Percentiles rank a stretch among this genome's conserved stretches.
Conservation (phyloP, 2,888 invertebrate species). For the Drosophila prolongata region DNA sequence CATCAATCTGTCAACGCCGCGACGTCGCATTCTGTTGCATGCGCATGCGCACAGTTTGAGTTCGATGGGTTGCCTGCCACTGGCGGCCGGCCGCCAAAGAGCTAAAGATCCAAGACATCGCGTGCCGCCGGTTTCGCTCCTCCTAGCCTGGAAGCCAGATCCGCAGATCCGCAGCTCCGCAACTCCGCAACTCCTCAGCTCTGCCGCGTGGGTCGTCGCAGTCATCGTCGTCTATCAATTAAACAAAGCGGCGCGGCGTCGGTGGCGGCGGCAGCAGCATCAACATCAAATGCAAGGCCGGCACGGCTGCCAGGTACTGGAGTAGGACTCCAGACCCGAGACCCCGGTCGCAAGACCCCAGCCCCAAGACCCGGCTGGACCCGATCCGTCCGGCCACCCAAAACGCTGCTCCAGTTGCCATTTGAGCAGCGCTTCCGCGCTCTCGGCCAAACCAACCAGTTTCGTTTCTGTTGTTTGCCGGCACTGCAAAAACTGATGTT, state of each 20-base stretch:
- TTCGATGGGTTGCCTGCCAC: slow-evolving; percentile 82
- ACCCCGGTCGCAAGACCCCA: slow-evolving; percentile 3
- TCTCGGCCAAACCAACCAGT: slow-evolving; percentile 31
- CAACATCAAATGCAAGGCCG: slow-evolving; percentile 76
- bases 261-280: slow-evolving; percentile 45
- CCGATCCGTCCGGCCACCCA: slow-evolving; percentile 66
- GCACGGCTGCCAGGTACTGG: slow-evolving; percentile 39
- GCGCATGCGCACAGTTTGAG: slow-evolving; percentile 82
- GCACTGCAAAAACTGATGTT: slow-evolving; percentile 10
- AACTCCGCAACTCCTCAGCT: slow-evolving; percentile 1
- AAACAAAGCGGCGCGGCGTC: slow-evolving; percentile 65
- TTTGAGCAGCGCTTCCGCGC: slow-evolving; percentile 59
- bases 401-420: slow-evolving; percentile 76
- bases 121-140: slow-evolving; percentile 58
- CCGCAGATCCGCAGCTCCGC: slow-evolving; percentile 4
- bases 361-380: slow-evolving; percentile 22
- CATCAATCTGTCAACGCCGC: slow-evolving; percentile 77
- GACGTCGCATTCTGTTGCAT: slow-evolving; percentile 72
- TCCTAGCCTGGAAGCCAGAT: slow-evolving; percentile 39
- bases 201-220: slow-evolving; percentile 64
- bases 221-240: slow-evolving; percentile 68
- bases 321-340: slow-evolving; percentile 17
- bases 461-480: slow-evolving; percentile 17
- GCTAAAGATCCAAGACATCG: slow-evolving; percentile 55
- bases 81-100: slow-evolving; percentile 59